These are phyloP conservation scores for Albula goreensis DNA, from an alignment of 2,113 vertebrate genomes.

Conservation along the genomic window DNA sequence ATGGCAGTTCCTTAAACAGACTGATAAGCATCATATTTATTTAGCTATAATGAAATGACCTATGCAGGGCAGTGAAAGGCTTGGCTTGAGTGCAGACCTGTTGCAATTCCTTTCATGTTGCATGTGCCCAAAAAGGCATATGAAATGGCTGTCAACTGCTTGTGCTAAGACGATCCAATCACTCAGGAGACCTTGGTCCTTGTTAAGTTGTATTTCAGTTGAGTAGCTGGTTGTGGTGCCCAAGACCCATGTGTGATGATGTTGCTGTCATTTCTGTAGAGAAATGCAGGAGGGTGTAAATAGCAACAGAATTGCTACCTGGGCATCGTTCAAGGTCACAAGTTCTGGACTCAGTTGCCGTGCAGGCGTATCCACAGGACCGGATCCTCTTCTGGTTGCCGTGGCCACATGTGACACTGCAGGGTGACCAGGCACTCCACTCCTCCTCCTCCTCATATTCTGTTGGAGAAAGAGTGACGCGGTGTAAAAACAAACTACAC, in stretches of 20 bases:
- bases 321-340: conserved; percentile 72
- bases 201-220: neutral
- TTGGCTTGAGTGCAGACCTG: neutral
- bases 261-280: neutral
- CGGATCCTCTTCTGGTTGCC: conserved; percentile 80
- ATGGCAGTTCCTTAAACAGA: conserved; percentile 17
- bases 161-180: neutral
- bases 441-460: conserved; percentile 77
- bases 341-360: conserved; percentile 71
- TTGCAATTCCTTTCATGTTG: neutral
- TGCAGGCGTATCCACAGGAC: conserved; percentile 79
- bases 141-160: neutral
- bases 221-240: neutral
- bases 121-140: neutral
- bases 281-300: neutral
- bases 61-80: neutral
- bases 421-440: conserved; percentile 84
- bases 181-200: neutral
- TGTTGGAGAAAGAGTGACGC: conserved; percentile 48
- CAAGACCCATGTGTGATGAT: neutral
- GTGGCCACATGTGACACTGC: conserved; percentile 74
- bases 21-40: conserved; percentile 19
- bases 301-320: conserved; percentile 57
- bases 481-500: conserved; percentile 24
- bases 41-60: neutral